A percentile compares a stretch with the other conserved stretches of the same genome.
Evolutionary conservation across 2,113 vertebrate species (phyloP).

Genomic region (Thalassoma bifasciatum): DNA sequence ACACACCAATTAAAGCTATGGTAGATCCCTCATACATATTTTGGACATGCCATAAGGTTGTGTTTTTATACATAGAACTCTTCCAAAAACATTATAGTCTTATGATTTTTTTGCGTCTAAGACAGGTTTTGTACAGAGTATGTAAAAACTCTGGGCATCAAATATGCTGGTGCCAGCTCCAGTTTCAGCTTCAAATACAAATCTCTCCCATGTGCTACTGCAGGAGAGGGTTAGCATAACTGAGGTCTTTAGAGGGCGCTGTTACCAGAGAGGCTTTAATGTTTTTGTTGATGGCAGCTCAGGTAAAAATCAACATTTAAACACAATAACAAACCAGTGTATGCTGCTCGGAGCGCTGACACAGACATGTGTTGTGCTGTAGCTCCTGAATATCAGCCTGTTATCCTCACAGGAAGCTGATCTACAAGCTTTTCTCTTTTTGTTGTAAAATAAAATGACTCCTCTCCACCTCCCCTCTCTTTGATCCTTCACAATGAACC

Average conservation of each 20-base stretch:
- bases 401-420: conserved; percentile 21
- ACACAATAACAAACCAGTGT: neutral
- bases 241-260: neutral
- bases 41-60: too few relatives aligned
- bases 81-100: too few relatives aligned
- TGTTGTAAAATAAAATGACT: conserved; percentile 7
- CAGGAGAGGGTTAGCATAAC: too few relatives aligned
- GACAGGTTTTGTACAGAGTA: too few relatives aligned
- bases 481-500: conserved; percentile 44
- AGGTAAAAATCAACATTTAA: neutral
- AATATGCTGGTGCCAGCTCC: too few relatives aligned
- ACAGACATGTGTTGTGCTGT: conserved; percentile 20
- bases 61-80: too few relatives aligned
- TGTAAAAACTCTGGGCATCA: too few relatives aligned
- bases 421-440: conserved; percentile 12
- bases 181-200: too few relatives aligned
- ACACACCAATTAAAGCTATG: too few relatives aligned
- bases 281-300: neutral
- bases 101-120: too few relatives aligned
- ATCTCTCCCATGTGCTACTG: too few relatives aligned
- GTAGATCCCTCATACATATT: too few relatives aligned
- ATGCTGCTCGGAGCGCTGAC: conserved; percentile 1
- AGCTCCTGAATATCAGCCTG: conserved; percentile 21
- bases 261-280: neutral
- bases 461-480: conserved; percentile 17